Base-by-base conservation (phyloP, 2,797 vertebrate species). In the Poeciliopsis turneri region DNA sequence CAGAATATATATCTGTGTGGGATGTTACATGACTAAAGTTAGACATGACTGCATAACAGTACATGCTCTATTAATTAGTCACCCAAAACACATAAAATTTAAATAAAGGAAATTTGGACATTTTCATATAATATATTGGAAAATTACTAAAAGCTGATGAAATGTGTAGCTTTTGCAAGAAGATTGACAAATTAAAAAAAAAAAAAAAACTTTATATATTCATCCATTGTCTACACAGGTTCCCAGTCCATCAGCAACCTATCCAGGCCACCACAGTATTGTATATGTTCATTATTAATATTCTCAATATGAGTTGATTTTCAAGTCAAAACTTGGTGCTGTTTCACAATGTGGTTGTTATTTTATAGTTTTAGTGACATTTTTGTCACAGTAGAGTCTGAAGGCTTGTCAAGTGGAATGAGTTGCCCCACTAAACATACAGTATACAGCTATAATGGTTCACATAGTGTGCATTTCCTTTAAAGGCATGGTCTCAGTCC, bases 1-100 rank as follows among this genome's bases (percentile, higher is more conserved):
- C 91, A 94, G 78, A 90, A 88, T 90, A 90, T 88, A 87, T 25
- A 94, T 94, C 95, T 95, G 92, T 82, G 82, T 87, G 82, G 82
- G 81, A 86, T 82, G 86, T 90, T 89, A 93, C 79, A 92, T 76
- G 86, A 68, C 82, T 77, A 78, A 69, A 49, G 84, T 91, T 88
- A 91, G 83, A 90, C n/a, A 77, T 61, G 70, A 57, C 64, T 43
- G 45, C 55, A 81, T 39, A 74, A 71, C 69, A 79, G 80, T 49
- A 66, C 57, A 4, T 51, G 49, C 2, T 51, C 18, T 16, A 47
- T 47, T 15, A 47, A 47, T 47, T 16, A 64, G 6, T 16, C 25
- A 43, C 39, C 39, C 23, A 43, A 45, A 41, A n/a, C 25, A 28
- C 23, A n/a, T 15, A 41, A 2, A 43, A 15, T 13, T 45, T n/a